A percentile compares a stretch with the other conserved stretches of the same genome.
These are phyloP conservation scores for Heliconius congener DNA, from an alignment of 1,140 invertebrate species.

Conservation along the genomic window DNA sequence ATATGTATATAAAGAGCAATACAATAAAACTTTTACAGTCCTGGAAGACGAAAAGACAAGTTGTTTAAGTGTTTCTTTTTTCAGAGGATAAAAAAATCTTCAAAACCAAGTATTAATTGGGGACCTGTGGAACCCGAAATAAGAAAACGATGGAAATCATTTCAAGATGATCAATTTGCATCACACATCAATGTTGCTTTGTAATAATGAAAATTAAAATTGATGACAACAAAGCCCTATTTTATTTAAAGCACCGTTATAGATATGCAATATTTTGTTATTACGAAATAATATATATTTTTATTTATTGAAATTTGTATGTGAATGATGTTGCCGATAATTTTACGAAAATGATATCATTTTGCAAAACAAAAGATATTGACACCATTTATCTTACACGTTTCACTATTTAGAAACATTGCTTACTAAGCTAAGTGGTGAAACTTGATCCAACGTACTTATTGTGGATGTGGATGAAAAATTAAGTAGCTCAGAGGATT, in stretches of 20 bases:
- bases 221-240: neutral
- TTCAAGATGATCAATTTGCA: conserved; percentile 20
- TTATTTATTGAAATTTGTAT: no score
- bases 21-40: no score
- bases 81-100: conserved; percentile 57
- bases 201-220: neutral
- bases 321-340: no score
- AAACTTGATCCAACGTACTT: neutral
- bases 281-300: neutral
- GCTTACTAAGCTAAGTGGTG: neutral
- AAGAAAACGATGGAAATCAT: conserved; percentile 50
- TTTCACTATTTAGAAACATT: neutral
- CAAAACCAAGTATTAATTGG: conserved; percentile 57
- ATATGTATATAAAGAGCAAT: no score
- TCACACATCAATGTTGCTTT: conserved; percentile 14
- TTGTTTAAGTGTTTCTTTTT: conserved; percentile 23
- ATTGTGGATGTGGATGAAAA: no score
- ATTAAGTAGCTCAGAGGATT: neutral
- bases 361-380: neutral
- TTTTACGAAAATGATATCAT: no score
- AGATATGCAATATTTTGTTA: no score
- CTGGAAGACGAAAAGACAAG: no score
- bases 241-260: neutral
- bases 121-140: conserved; percentile 60
- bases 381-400: neutral